phyloP scores from a whole-genome alignment of 2,113 vertebrate species.

The Phylloscopus whistleri region DNA sequence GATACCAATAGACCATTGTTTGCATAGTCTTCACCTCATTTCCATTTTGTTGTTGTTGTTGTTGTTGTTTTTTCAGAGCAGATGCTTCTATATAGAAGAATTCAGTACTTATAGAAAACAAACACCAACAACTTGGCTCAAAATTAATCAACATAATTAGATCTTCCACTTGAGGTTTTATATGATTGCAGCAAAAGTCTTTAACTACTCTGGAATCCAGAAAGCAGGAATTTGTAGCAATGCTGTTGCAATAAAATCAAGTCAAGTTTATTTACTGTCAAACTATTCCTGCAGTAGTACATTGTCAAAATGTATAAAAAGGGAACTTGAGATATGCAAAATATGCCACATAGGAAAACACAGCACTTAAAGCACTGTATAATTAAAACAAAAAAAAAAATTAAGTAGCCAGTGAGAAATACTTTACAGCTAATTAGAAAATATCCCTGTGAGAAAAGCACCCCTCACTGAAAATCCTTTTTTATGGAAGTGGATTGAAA shows the following conservation, averaged over 20 bases:
- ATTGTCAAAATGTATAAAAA: constrained; percentile 49
- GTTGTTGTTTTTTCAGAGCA: neutral
- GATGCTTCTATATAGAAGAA: neutral
- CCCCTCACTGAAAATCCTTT: neutral
- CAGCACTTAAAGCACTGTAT: neutral
- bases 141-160: constrained; percentile 33
- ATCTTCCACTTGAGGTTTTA: constrained; percentile 22
- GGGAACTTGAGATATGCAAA: constrained; percentile 29
- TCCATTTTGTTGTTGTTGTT: no score
- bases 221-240: neutral
- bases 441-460: neutral
- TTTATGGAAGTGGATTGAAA: neutral
- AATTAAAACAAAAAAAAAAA: constrained; percentile 4
- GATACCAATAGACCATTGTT: neutral
- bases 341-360: neutral
- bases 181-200: constrained; percentile 24
- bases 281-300: constrained; percentile 3
- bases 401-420: constrained; percentile 5
- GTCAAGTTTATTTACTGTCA: constrained; percentile 44
- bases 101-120: neutral
- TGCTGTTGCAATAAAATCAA: constrained; percentile 6
- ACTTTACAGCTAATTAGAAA: neutral
- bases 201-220: neutral
- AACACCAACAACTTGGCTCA: neutral
- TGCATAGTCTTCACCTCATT: neutral